phyloP scores from a whole-genome alignment of 2,888 invertebrate genomes.

The Magallana nippona region DNA sequence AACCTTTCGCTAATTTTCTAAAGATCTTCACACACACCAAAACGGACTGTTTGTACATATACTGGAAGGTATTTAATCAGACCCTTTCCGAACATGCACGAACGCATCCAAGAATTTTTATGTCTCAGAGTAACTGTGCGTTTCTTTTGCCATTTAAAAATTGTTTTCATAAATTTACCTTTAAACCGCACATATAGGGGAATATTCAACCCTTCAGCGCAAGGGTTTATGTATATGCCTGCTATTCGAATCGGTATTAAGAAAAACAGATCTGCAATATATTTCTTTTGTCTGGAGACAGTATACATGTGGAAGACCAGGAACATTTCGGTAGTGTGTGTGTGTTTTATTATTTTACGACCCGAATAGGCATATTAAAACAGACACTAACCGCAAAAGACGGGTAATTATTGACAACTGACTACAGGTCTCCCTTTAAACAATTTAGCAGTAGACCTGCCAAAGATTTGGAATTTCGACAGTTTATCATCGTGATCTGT shows the following conservation, averaged over 20 bases:
- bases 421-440: not conserved
- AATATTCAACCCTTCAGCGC: not conserved
- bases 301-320: not conserved
- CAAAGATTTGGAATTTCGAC: not conserved
- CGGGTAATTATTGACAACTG: not conserved
- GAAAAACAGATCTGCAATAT: not conserved
- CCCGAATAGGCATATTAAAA: not conserved
- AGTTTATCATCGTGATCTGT: slow-evolving; percentile 18
- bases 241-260: not conserved
- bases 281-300: slow-evolving; percentile 11
- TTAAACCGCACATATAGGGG: not conserved
- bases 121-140: not conserved
- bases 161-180: slow-evolving; percentile 32
- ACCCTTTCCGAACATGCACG: slow-evolving; percentile 20
- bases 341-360: slow-evolving; percentile 27
- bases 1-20: slow-evolving; percentile 29
- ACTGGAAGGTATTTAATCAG: not conserved
- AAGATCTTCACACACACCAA: slow-evolving; percentile 13
- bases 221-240: not conserved
- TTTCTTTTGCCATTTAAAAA: slow-evolving; percentile 30
- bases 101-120: slow-evolving; percentile 20
- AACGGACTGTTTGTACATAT: slow-evolving; percentile 21
- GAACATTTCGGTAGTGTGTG: not conserved
- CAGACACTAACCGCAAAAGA: slow-evolving; percentile 7
- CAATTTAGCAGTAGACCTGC: not conserved